Percentiles rank a stretch among this genome's conserved stretches.
Conservation (phyloP, 2,797 vertebrate genomes). For the Holocentrus rufus region DNA sequence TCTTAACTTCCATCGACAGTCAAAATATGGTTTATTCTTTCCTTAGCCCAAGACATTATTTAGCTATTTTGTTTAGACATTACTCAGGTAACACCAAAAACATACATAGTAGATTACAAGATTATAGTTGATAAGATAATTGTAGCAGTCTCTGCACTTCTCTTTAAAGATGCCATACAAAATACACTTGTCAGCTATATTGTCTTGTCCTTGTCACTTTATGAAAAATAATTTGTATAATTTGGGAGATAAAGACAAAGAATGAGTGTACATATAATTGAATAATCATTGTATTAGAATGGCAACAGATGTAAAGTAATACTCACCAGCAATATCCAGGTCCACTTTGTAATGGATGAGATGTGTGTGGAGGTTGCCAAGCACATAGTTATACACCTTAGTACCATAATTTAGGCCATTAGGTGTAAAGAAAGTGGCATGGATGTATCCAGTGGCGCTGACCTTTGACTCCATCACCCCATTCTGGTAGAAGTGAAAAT, state of each 20-base stretch:
- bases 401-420: conserved; percentile 86
- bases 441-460: conserved; percentile 92
- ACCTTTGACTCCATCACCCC: conserved; percentile 92
- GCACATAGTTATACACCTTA: conserved; percentile 86
- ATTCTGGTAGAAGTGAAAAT: conserved; percentile 91
- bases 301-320: not conserved
- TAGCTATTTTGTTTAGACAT: not conserved
- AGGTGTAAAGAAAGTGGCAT: conserved; percentile 90
- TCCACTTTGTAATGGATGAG: conserved; percentile 94
- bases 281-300: not conserved
- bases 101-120: not conserved
- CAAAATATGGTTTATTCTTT: not conserved
- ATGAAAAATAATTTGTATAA: not conserved
- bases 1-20: conserved; percentile 18
- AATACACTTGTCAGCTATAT: not conserved
- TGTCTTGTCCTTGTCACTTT: not conserved
- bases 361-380: conserved; percentile 96
- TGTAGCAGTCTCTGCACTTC: not conserved
- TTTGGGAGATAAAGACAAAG: not conserved
- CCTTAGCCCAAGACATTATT: not conserved
- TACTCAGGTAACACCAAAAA: not conserved
- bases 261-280: no score
- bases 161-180: not conserved
- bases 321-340: conserved; percentile 91
- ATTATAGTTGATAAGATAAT: not conserved